phyloP scores from a whole-genome alignment of 2,888 invertebrate genomes.

The Cyclophora punctaria region DNA sequence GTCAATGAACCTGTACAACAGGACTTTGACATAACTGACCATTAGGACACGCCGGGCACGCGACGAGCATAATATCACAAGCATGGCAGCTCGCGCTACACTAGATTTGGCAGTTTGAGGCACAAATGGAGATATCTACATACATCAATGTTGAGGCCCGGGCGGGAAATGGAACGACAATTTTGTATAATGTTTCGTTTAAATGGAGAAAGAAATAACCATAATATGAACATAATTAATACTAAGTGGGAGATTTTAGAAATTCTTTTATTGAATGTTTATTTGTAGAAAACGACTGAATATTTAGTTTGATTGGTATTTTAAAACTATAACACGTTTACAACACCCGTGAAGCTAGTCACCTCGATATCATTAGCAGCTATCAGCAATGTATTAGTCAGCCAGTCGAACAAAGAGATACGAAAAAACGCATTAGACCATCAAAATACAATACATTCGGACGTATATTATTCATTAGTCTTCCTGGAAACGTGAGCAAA shows the following conservation, averaged over 20 bases:
- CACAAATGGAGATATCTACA: too few relatives aligned
- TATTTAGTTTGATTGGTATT: too few relatives aligned
- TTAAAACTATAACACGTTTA: too few relatives aligned
- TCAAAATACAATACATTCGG: conserved; percentile 9
- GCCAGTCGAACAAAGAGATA: conserved; percentile 6
- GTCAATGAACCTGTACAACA: conserved; percentile 15
- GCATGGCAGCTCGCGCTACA: not conserved
- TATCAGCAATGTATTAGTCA: conserved; percentile 5
- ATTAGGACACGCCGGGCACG: conserved; percentile 10
- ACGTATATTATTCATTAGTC: conserved; percentile 19
- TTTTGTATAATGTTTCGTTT: too few relatives aligned
- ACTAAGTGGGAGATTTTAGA: too few relatives aligned
- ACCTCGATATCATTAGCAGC: not conserved
- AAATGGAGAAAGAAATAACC: too few relatives aligned
- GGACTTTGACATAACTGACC: conserved; percentile 17
- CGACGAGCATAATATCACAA: conserved; percentile 8
- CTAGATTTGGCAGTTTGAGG: not conserved
- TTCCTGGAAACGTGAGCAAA: conserved; percentile 32
- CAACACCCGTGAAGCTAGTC: not conserved
- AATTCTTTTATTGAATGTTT: too few relatives aligned
- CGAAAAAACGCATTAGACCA: conserved; percentile 19
- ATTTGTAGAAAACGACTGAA: too few relatives aligned
- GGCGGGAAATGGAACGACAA: too few relatives aligned
- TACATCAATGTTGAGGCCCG: too few relatives aligned
- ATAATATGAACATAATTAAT: too few relatives aligned